Evolutionary conservation across 2,797 vertebrate genomes (phyloP).

Genomic region (Malacoctenus gilli): DNA sequence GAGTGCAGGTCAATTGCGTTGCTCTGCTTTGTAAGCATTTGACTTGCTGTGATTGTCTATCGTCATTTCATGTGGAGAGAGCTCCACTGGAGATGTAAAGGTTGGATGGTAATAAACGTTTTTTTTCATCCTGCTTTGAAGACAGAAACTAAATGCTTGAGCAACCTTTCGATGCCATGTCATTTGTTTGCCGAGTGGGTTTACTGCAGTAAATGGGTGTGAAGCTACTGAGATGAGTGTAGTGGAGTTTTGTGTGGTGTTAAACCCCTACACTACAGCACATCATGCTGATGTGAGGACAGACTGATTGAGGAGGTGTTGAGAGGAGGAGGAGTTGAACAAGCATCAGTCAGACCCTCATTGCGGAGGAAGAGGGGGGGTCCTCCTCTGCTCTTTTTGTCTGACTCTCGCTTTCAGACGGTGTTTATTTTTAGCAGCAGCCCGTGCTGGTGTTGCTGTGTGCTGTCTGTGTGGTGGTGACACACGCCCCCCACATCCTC

Average conservation of each 20-base stretch:
- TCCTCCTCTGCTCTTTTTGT: constrained; percentile 58
- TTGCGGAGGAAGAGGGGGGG: constrained; percentile 50
- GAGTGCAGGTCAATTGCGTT: too few species aligned
- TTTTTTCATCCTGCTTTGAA: too few species aligned
- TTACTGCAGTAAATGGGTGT: too few species aligned
- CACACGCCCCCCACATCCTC: constrained; percentile 55
- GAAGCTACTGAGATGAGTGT: too few species aligned
- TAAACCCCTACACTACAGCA: constrained; percentile 38
- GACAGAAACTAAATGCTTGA: too few species aligned
- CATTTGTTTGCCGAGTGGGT: too few species aligned
- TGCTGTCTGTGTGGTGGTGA: constrained; percentile 73
- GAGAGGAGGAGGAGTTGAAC: constrained; percentile 33
- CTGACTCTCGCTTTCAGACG: constrained; percentile 40
- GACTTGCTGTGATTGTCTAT: too few species aligned
- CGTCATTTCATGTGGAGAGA: too few species aligned
- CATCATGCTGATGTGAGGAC: constrained; percentile 24
- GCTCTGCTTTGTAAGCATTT: too few species aligned
- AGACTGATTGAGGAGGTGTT: constrained; percentile 30
- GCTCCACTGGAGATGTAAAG: too few species aligned
- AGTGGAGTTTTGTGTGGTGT: constrained; percentile 28
- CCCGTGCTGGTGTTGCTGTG: constrained; percentile 75
- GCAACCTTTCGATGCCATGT: too few species aligned
- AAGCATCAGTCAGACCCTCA: constrained; percentile 44
- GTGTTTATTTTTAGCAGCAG: constrained; percentile 83
- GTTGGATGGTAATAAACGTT: too few species aligned